Percentiles rank a stretch among this genome's conserved stretches.
Evolutionary conservation across 2,797 vertebrate species (phyloP).

Genomic region (Etheostoma perlongum): DNA sequence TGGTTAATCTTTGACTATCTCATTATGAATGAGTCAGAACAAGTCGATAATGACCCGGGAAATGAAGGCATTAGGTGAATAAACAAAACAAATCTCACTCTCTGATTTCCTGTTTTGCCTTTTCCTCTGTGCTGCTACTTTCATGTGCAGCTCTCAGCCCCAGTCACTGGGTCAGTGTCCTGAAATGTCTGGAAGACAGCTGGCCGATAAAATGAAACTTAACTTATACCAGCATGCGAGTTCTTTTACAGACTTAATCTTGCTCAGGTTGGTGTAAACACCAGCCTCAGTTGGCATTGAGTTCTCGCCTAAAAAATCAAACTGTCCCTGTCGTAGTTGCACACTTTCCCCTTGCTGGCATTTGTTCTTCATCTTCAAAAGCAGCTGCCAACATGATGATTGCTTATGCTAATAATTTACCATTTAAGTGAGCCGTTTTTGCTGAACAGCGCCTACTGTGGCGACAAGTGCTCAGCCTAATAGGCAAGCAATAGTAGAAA

Average conservation of each 20-base stretch:
- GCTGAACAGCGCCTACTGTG: background rate
- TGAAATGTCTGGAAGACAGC: conserved; percentile 34
- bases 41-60: conserved; percentile 4
- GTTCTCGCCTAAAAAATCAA: background rate
- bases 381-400: conserved; percentile 2
- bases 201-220: conserved; percentile 27
- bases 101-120: conserved; percentile 13
- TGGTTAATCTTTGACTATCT: conserved; percentile 2
- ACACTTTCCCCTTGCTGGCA: background rate
- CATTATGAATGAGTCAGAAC: conserved; percentile 10
- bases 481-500: background rate
- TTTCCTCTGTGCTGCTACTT: conserved; percentile 38
- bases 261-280: conserved; percentile 2
- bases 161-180: conserved; percentile 59
- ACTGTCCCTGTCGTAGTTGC: background rate
- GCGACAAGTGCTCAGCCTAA: background rate
- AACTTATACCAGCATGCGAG: conserved; percentile 2
- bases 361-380: conserved; percentile 4
- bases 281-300: conserved; percentile 17
- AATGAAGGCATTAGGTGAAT: conserved; percentile 25
- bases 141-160: conserved; percentile 24
- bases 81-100: conserved; percentile 22
- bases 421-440: background rate
- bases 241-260: background rate
- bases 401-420: background rate